These are phyloP conservation scores for Coelopa frigida DNA, from an alignment of 1,140 invertebrate genomes.

Conservation along the genomic window DNA sequence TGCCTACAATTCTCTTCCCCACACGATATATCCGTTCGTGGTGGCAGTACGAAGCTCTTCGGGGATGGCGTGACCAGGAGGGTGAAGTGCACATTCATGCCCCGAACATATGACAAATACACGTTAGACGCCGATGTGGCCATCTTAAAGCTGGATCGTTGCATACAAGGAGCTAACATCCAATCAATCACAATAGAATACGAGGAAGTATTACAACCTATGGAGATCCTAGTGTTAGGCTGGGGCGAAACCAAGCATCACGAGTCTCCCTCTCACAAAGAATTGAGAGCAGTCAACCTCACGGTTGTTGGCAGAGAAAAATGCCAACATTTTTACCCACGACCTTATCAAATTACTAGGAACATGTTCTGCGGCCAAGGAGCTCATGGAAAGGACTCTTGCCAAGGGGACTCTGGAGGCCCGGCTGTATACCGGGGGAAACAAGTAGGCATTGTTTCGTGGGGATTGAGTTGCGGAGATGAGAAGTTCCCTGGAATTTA, in stretches of 20 bases:
- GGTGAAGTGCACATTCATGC: too few species aligned
- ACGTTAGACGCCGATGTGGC: slow-evolving; percentile 42
- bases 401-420: slow-evolving; percentile 61
- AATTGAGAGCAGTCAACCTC: slow-evolving; percentile 28
- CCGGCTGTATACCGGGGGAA: slow-evolving; percentile 49
- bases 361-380: slow-evolving; percentile 36
- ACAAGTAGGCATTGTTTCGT: slow-evolving; percentile 59
- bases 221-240: slow-evolving; percentile 22
- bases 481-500: slow-evolving; percentile 69
- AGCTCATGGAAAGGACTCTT: slow-evolving; percentile 40
- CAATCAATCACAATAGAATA: slow-evolving; percentile 23
- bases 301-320: slow-evolving; percentile 20
- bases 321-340: slow-evolving; percentile 26
- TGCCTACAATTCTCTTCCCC: too few species aligned
- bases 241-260: slow-evolving; percentile 31
- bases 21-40: too few species aligned
- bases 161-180: slow-evolving; percentile 17
- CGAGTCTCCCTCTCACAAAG: slow-evolving; percentile 18
- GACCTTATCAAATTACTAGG: slow-evolving; percentile 22
- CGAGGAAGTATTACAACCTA: slow-evolving; percentile 17
- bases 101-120: too few species aligned
- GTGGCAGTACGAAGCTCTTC: too few species aligned
- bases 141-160: slow-evolving; percentile 18
- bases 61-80: too few species aligned
- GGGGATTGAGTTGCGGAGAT: slow-evolving; percentile 54